Conservation (phyloP, 2,113 vertebrate species). For the Axis porcinus region DNA sequence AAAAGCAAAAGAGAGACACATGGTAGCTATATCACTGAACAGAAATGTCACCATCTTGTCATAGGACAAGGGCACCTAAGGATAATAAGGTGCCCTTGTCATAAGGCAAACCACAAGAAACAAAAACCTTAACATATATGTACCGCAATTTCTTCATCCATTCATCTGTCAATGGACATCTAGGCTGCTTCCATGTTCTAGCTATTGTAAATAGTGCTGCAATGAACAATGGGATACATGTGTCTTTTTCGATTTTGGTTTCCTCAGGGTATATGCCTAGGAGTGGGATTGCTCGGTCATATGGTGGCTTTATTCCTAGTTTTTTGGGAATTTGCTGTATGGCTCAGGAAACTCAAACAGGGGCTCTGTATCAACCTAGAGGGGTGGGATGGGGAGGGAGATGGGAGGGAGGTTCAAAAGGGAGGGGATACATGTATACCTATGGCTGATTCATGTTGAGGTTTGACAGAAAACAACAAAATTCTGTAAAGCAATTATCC, state of each 20-base stretch:
- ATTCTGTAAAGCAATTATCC: not conserved
- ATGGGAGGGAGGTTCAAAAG: not conserved
- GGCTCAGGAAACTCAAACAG: not conserved
- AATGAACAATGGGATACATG: not conserved
- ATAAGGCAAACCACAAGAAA: not conserved
- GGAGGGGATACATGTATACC: not conserved
- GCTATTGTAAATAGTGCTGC: not conserved
- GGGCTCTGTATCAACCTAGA: not conserved
- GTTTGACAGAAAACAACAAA: not conserved
- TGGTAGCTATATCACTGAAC: fast-evolving
- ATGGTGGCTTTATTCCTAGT: not conserved
- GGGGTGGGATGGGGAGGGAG: not conserved
- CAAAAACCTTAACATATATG: not conserved
- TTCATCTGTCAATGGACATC: not conserved
- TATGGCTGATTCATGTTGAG: not conserved
- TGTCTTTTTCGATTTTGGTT: not conserved
- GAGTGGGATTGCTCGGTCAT: not conserved
- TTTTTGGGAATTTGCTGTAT: not conserved
- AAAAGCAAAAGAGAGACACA: no score
- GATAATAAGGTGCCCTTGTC: not conserved
- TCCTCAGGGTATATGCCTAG: not conserved
- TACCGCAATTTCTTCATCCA: not conserved
- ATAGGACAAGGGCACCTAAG: fast-evolving
- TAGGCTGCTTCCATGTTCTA: not conserved
- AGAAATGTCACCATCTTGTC: fast-evolving